A percentile compares a stretch with the other conserved stretches of the same genome.
phyloP scores from a whole-genome alignment of 2,797 vertebrate species.

The Triplophysa bombifrons region DNA sequence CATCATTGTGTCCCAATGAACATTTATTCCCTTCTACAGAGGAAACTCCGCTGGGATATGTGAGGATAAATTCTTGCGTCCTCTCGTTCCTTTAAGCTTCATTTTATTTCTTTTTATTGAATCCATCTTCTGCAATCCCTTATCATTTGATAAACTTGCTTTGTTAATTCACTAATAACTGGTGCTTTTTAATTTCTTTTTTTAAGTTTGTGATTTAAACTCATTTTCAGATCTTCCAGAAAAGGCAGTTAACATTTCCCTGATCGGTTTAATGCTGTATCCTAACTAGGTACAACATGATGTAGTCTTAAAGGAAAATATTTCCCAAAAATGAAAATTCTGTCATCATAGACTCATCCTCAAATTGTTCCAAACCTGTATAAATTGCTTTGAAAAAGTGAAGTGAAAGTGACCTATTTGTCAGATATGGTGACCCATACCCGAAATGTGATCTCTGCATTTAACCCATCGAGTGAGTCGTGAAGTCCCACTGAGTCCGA shows the following conservation, averaged over 20 bases:
- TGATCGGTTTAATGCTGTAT: background rate
- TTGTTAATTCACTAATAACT: constrained; percentile 18
- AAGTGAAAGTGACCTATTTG: too few species aligned
- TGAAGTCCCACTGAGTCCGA: too few species aligned
- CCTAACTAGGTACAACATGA: constrained; percentile 5
- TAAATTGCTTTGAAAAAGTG: too few species aligned
- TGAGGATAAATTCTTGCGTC: constrained; percentile 75
- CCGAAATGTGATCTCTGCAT: too few species aligned
- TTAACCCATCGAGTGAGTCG: too few species aligned
- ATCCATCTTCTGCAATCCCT: constrained; percentile 23
- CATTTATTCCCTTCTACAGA: constrained; percentile 74
- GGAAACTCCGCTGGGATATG: constrained; percentile 86
- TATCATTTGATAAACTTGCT: constrained; percentile 10
- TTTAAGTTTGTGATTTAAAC: background rate
- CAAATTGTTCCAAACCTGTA: too few species aligned
- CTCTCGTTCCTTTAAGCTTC: constrained; percentile 40
- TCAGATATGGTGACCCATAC: too few species aligned
- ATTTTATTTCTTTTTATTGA: constrained; percentile 40
- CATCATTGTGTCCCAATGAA: constrained; percentile 64
- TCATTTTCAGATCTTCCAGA: background rate
- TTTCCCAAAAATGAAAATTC: background rate
- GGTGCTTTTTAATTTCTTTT: background rate
- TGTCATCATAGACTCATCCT: too few species aligned
- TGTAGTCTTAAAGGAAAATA: background rate
- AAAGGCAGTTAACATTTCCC: background rate